Evolutionary conservation across 2,797 vertebrate genomes (phyloP), one percentile per base, ranked within the genome.

Genomic region (Hafferia zeledoni): DNA sequence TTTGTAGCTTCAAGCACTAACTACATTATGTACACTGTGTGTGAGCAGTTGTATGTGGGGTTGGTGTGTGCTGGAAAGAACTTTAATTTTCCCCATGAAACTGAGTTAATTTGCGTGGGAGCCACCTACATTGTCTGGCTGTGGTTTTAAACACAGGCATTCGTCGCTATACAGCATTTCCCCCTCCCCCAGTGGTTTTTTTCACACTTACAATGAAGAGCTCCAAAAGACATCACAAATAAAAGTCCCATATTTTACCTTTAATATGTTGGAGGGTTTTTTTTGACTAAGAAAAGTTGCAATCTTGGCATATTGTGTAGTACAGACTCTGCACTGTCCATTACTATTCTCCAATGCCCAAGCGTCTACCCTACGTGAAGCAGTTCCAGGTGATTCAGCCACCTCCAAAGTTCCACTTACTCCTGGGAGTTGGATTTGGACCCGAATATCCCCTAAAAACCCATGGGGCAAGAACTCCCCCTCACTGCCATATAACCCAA

Each of bases 11-110:
- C 95, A 98, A 98, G 98, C 98, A 98, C 97, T 98, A 97, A 98
- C 97, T 98, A 98, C 97, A 97, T 96, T 98, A 98, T 98, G 97
- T 98, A 98, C 98, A 98, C 80, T 83, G 93, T 71, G 95, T 97
- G 87, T 92, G 94, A 98, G 97, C 91, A 97, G 78, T 83, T 83
- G 89, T 46, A 19, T 61, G 71, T 70, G 77, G 70, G 83, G 33
- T 65, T 60, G 77, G 91, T 61, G 77, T 46, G 70, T 41, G 23
- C 13, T 46, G 76, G 65, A 69, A 81, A 83, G 50, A 67, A 44
- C 17, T 81, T 87, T 35, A 69, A 49, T 84, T 90, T 87, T 64
- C 23, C 89, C 76, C 69, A 25, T 13, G 56, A 53, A 89, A 85
- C 33, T 0, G 23, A 90, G 87, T 43, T 61, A 47, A 49, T 69